Percentiles rank a stretch among this genome's conserved stretches.
These are phyloP conservation scores for Octopus sinensis DNA, from an alignment of 1,140 invertebrate species.

Conservation along the genomic window DNA sequence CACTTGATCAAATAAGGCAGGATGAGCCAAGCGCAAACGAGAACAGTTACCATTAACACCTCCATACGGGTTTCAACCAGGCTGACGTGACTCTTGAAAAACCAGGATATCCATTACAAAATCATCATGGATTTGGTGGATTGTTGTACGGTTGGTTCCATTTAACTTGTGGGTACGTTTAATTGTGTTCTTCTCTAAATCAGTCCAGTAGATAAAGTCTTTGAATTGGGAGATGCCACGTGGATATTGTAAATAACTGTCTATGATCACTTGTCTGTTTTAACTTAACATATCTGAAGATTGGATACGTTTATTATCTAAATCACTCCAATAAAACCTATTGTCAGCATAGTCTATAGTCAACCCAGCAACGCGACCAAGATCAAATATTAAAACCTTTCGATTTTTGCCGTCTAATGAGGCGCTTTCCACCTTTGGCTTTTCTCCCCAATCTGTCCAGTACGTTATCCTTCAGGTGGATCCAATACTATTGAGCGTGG, in stretches of 20 bases:
- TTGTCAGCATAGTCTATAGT: conserved; percentile 76
- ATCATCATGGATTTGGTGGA: conserved; percentile 68
- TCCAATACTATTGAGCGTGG: conserved; percentile 90
- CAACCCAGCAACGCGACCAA: conserved; percentile 65
- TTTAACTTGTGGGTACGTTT: conserved; percentile 52
- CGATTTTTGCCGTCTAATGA: conserved; percentile 88
- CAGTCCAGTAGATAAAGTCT: conserved; percentile 56
- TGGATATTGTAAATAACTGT: conserved; percentile 45
- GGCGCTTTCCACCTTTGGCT: conserved; percentile 86
- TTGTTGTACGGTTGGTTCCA: conserved; percentile 64
- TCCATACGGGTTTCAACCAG: conserved; percentile 85
- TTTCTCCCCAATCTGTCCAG: conserved; percentile 97
- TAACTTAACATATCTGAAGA: conserved; percentile 65
- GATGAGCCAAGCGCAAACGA: conserved; percentile 78
- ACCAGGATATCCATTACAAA: conserved; percentile 73
- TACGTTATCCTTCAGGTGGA: conserved; percentile 87
- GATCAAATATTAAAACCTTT: conserved; percentile 58
- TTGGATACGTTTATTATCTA: conserved; percentile 59
- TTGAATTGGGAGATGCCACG: conserved; percentile 71
- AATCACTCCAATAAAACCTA: conserved; percentile 75
- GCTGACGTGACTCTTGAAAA: conserved; percentile 69
- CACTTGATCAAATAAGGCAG: conserved; percentile 15
- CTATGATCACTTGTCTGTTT: conserved; percentile 33
- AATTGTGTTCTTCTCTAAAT: conserved; percentile 55
- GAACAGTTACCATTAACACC: conserved; percentile 93